phyloP scores from a whole-genome alignment of 2,888 invertebrate genomes.

The Melieria omissa region DNA sequence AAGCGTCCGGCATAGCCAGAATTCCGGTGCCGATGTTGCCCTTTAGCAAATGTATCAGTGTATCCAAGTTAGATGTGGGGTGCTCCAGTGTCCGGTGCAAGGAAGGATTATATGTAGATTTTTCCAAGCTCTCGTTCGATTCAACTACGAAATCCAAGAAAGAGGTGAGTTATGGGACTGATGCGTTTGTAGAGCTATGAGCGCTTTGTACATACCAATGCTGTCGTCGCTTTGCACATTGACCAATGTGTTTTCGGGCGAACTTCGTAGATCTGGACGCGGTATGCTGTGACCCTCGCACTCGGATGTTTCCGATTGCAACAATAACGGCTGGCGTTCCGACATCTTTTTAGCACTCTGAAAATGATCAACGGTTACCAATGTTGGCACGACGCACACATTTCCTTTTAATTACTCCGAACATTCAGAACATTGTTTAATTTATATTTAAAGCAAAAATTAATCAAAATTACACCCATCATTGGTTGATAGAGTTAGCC shows the following conservation, averaged over 20 bases:
- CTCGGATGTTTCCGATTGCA: conserved; percentile 60
- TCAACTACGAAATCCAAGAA: conserved; percentile 40
- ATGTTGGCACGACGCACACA: too few species aligned
- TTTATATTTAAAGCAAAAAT: too few species aligned
- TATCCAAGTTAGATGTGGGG: conserved; percentile 84
- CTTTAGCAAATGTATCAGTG: conserved; percentile 78
- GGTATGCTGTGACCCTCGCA: conserved; percentile 52
- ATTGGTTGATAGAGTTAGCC: too few species aligned
- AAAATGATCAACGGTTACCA: too few species aligned
- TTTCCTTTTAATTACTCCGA: too few species aligned
- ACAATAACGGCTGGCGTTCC: conserved; percentile 78
- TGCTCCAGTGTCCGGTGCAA: conserved; percentile 78
- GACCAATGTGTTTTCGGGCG: conserved; percentile 66
- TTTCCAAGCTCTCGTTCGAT: conserved; percentile 48
- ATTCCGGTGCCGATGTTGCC: conserved; percentile 92
- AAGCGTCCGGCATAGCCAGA: conserved; percentile 95
- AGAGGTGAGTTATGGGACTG: background rate
- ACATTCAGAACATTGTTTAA: too few species aligned
- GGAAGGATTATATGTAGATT: conserved; percentile 71
- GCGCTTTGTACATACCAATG: conserved; percentile 52
- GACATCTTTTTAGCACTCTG: conserved; percentile 68
- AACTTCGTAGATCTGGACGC: conserved; percentile 64
- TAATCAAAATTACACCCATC: too few species aligned
- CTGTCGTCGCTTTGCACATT: conserved; percentile 65
- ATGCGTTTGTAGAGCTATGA: conserved; percentile 11